Base-by-base conservation (phyloP, 23 tunicate species). In the Ciona savignyi region DNA sequence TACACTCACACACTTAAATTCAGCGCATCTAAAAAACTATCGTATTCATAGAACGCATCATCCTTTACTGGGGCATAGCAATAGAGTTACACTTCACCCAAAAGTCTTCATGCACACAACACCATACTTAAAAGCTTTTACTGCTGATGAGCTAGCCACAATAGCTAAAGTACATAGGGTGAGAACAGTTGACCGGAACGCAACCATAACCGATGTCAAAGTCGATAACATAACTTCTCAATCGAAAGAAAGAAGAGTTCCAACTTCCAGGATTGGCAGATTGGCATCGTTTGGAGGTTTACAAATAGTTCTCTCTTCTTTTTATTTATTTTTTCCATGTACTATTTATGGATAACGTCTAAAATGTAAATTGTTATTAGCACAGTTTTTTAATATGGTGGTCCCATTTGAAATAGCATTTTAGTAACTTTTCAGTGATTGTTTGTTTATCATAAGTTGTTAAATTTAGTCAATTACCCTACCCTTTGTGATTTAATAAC, bases 281-380 rank as follows among this genome's bases (percentile, higher is more conserved):
- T 24, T 89, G 24, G 82, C 89, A 15, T 89, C 96, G 26, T 89
- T 89, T 89, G 96, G 96, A 25, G 88, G 96, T 89, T 35, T 29
- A 32, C 33, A 28, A 60, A 49, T 62, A 11, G 34, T 73, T 22
- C 67, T 9, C 11, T 4, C 31, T 4, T 77, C 6, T 34, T 11
- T 70, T 29, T 15, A 6, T 68, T 9, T 23, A 70, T 22, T 24
- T 4, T 27, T 27, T 9, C 15, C 15, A 73, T 63, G 49, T 42
- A n/a, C 26, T 51, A 4, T n/a, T 42, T 19, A 72, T 22, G 23
- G 9, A 27, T 51, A 15, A 15, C 4, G 22, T 72, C 6, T 15
- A 11, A 4, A 4, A 21, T 26, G 3, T 6, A 74, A 64, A 27
- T 65, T 62, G 22, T 23, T 64, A 3, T 27, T 74, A 51, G 19